Percentiles rank a stretch among this genome's conserved stretches.
Conservation (phyloP, 2,797 vertebrate genomes). For the Tokudaia tokunoshimensis region DNA sequence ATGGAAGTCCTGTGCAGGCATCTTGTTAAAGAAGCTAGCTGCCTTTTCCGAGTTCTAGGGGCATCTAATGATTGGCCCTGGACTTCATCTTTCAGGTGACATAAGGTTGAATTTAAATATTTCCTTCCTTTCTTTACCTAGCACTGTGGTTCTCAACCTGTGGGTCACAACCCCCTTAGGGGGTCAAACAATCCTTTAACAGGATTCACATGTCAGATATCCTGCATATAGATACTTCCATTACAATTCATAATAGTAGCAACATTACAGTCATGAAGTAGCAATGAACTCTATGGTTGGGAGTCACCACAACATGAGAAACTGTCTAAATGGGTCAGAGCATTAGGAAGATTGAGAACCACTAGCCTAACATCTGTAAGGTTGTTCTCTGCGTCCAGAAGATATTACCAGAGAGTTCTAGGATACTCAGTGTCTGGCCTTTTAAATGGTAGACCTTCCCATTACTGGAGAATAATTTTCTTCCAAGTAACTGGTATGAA, state of each 20-base stretch:
- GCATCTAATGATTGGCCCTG: not conserved
- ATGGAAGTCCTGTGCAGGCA: no score
- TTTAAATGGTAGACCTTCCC: not conserved
- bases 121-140: conserved; percentile 1
- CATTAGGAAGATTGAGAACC: not conserved
- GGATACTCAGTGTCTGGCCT: conserved; percentile 2
- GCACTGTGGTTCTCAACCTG: not conserved
- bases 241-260: not conserved
- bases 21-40: not conserved
- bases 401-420: not conserved
- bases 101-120: not conserved
- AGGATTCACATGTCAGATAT: not conserved
- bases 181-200: not conserved
- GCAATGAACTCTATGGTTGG: not conserved
- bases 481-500: not conserved
- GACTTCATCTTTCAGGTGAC: not conserved
- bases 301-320: not conserved
- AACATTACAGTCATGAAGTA: not conserved
- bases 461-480: conserved; percentile 34
- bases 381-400: not conserved
- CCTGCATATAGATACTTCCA: not conserved
- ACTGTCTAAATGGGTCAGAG: not conserved
- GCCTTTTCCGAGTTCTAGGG: not conserved
- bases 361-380: not conserved
- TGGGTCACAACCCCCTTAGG: not conserved